Evolutionary conservation across 2,797 vertebrate genomes (phyloP).

Genomic region (Botia almorhae): DNA sequence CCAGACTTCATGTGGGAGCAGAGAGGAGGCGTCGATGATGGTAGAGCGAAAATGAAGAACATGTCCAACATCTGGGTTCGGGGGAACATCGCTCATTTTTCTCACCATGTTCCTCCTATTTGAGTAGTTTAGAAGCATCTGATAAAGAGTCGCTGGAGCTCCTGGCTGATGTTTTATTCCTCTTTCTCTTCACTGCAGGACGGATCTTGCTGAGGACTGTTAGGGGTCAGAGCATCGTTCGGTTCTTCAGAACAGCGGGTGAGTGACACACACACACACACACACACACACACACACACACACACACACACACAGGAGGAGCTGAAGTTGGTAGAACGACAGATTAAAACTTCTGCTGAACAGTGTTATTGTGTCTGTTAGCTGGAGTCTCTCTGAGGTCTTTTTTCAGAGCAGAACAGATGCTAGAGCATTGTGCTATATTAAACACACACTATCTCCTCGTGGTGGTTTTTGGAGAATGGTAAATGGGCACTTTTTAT

Average conservation of each 20-base stretch:
- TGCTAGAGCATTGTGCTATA: too few relatives aligned
- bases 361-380: not conserved
- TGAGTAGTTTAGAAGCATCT: slow-evolving; percentile 9
- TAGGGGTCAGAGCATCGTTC: not conserved
- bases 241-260: not conserved
- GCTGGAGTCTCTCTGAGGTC: not conserved
- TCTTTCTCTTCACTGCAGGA: slow-evolving; percentile 20
- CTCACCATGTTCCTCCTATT: slow-evolving; percentile 5
- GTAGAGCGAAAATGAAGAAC: slow-evolving; percentile 7
- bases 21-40: not conserved
- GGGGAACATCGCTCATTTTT: slow-evolving; percentile 8
- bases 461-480: too few relatives aligned
- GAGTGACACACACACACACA: too few relatives aligned
- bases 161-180: slow-evolving; percentile 29
- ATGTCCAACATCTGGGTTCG: not conserved
- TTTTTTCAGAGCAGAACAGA: too few relatives aligned
- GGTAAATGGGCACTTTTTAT: too few relatives aligned
- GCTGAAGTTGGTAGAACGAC: not conserved
- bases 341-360: not conserved
- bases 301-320: not conserved
- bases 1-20: not conserved
- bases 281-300: not conserved
- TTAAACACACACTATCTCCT: too few relatives aligned
- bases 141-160: not conserved
- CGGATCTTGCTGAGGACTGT: slow-evolving; percentile 4